Evolutionary conservation across 2,888 invertebrate species (phyloP).

Genomic region (Parasteatoda lunata): DNA sequence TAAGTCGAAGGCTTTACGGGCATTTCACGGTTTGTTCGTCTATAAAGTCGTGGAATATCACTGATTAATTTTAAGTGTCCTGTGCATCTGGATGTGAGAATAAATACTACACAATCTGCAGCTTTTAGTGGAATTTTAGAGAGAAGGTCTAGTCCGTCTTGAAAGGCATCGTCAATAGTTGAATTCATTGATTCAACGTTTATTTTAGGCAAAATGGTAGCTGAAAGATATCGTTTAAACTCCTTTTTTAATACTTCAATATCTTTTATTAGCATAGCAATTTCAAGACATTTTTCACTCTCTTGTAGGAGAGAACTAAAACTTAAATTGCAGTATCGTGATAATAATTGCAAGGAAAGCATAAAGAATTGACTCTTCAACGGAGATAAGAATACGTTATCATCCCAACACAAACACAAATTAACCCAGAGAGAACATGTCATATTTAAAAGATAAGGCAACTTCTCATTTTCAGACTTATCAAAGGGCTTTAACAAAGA

Average conservation of each 20-base stretch:
- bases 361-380: conserved; percentile 83
- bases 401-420: conserved; percentile 81
- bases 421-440: conserved; percentile 24
- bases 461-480: conserved; percentile 8
- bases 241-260: conserved; percentile 9
- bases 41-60: conserved; percentile 93
- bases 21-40: conserved; percentile 91
- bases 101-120: conserved; percentile 29
- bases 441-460: conserved; percentile 10
- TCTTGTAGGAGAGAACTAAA: background rate
- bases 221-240: background rate
- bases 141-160: conserved; percentile 12
- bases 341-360: conserved; percentile 86
- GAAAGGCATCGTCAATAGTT: conserved; percentile 7
- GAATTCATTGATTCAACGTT: background rate
- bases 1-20: conserved; percentile 88
- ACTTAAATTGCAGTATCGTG: conserved; percentile 86
- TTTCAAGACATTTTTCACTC: background rate
- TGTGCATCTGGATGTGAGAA: conserved; percentile 61
- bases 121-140: conserved; percentile 14
- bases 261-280: conserved; percentile 39
- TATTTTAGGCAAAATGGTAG: conserved; percentile 7
- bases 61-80: conserved; percentile 79
- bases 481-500: conserved; percentile 73
- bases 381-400: conserved; percentile 85